A percentile compares a stretch with the other conserved stretches of the same genome.
These are phyloP conservation scores for Squalus acanthias DNA, from an alignment of 2,797 vertebrate species.

Conservation along the genomic window DNA sequence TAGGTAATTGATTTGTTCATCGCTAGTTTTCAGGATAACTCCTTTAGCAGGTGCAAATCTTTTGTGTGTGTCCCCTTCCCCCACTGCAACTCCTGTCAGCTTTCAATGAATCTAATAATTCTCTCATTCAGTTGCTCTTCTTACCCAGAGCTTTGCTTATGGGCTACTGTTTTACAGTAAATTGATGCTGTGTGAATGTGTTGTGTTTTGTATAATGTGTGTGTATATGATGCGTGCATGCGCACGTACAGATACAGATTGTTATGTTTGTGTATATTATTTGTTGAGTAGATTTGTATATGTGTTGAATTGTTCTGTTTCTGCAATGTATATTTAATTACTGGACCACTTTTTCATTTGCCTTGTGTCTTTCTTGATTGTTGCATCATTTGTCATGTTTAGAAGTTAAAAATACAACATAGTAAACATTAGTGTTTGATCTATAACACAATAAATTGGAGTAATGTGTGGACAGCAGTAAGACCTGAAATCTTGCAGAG, in stretches of 20 bases:
- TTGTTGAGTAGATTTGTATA: not conserved
- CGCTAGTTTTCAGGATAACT: constrained; percentile 25
- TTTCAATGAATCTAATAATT: constrained; percentile 19
- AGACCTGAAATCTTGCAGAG: not conserved
- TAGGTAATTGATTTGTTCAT: constrained; percentile 35
- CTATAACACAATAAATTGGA: not conserved
- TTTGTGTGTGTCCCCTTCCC: constrained; percentile 14
- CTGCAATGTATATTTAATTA: not conserved
- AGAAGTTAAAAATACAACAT: not conserved
- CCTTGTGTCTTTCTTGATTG: not conserved
- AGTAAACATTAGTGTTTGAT: not conserved
- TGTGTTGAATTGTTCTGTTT: not conserved
- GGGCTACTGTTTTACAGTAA: not conserved
- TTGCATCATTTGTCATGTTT: not conserved
- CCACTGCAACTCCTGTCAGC: constrained; percentile 19
- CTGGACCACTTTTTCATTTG: not conserved
- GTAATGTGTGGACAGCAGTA: not conserved
- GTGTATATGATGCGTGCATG: not conserved
- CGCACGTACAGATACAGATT: not conserved
- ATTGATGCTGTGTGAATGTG: not conserved
- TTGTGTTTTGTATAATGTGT: not conserved
- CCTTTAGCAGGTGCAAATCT: constrained; percentile 34
- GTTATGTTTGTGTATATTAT: not conserved
- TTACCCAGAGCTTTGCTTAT: not conserved
- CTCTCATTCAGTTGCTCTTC: constrained; percentile 11